Conservation (phyloP, 2,797 vertebrate species). For the Phyllotis vaccarum region DNA sequence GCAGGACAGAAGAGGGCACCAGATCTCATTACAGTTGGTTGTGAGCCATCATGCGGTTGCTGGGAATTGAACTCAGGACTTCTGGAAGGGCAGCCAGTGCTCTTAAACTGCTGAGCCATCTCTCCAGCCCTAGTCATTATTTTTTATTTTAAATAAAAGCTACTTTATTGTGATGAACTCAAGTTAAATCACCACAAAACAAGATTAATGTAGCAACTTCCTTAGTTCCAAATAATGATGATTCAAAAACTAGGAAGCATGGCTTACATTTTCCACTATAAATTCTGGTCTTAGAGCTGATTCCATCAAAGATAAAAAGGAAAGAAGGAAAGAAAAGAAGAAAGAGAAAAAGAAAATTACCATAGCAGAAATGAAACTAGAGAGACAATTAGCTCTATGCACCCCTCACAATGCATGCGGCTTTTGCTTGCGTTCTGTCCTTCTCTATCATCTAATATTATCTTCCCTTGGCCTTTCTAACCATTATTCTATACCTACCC, state of each 20-base stretch:
- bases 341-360: neutral
- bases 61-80: too few relatives aligned
- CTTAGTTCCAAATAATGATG: neutral
- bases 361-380: neutral
- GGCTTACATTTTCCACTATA: neutral
- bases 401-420: neutral
- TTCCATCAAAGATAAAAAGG: neutral
- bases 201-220: neutral
- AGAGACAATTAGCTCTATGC: neutral
- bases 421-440: neutral
- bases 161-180: neutral
- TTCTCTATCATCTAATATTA: neutral
- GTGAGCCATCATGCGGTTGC: too few relatives aligned
- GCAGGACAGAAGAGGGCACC: too few relatives aligned
- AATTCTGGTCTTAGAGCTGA: neutral
- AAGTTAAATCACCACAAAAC: neutral
- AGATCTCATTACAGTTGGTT: too few relatives aligned
- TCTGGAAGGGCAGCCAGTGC: too few relatives aligned
- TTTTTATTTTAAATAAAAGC: neutral
- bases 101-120: too few relatives aligned
- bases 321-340: too few relatives aligned
- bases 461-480: neutral
- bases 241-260: neutral
- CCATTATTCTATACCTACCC: too few relatives aligned
- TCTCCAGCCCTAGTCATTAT: too few relatives aligned